Evolutionary conservation across 2,797 vertebrate species (phyloP), one percentile per base, ranked within the genome.

Genomic region (Lacerta bilineata): DNA sequence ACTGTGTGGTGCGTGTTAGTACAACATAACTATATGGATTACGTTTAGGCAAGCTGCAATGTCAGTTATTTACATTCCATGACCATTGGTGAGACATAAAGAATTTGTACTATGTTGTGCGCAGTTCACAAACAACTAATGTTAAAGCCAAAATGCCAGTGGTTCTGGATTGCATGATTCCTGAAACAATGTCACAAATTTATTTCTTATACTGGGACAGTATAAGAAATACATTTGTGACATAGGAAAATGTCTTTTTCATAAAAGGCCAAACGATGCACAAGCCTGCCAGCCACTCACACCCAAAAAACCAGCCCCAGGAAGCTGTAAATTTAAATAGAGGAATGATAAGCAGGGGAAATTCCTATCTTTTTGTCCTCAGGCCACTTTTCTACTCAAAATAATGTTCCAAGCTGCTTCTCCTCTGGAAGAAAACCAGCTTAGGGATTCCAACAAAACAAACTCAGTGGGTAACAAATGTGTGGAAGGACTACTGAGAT

Each of bases 101-200:
- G 5, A 91, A 84, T 74, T 88, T 76, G 84, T 41, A n/a, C 91
- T 41, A 69, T 7, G 81, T 39, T 23, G 76, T 18, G 83, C 68
- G 8, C 68, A 68, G 15, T 27, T 20, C 59, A 66, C 11, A 50
- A 76, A 17, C 39, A n/a, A 66, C 59, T 66, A 50, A 83, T 41
- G 3, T 68, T 25, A 68, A 77, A 39, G 29, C 15, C 72, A 88
- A 83, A 46, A 83, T 88, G 68, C 80, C 61, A 77, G 1, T 66
- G n/a, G 61, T 43, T 55, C 72, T 55, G n/a, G 20, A 68, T 23
- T 50, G 43, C 76, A 69, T 69, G 29, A 76, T 61, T 64, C 25
- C 55, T 82, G 33, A 74, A 11, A 77, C 55, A 64, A 17, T 55
- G 43, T 20, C 11, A 75, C 9, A n/a, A 87, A 61, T 81, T 39